Conservation (phyloP, 2,113 vertebrate genomes). For the Toxotes chatareus region DNA sequence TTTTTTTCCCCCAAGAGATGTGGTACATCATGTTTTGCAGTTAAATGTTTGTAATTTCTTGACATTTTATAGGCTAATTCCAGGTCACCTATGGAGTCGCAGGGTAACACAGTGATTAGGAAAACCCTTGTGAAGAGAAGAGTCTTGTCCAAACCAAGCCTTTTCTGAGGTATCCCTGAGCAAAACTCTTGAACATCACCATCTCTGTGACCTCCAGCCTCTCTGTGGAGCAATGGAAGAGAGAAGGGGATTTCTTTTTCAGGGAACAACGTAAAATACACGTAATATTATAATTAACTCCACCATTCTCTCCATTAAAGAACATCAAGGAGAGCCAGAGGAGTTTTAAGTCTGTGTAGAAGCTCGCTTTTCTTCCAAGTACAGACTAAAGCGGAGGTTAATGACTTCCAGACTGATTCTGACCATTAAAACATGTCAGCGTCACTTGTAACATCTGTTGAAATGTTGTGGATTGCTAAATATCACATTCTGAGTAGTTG, state of each 20-base stretch:
- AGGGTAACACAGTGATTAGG: background rate
- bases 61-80: too few relatives aligned
- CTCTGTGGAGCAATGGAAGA: background rate
- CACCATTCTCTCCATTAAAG: background rate
- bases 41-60: background rate
- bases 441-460: slow-evolving; percentile 45
- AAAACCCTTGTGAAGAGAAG: background rate
- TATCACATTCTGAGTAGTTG: slow-evolving; percentile 36
- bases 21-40: background rate
- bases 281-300: background rate
- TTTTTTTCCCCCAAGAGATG: background rate
- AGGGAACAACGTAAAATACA: slow-evolving; percentile 12
- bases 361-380: slow-evolving; percentile 13
- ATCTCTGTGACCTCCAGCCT: background rate
- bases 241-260: background rate
- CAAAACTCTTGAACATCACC: background rate
- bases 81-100: background rate
- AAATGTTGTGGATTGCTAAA: slow-evolving; percentile 50
- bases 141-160: too few relatives aligned
- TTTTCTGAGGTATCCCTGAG: background rate
- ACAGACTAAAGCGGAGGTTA: slow-evolving; percentile 1
- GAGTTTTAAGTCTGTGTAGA: slow-evolving; percentile 21
- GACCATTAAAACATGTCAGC: slow-evolving; percentile 46
- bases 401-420: slow-evolving; percentile 56
- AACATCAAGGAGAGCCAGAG: background rate